These are phyloP conservation scores for Thripadectes ignobilis DNA, from an alignment of 2,797 vertebrate genomes.

Conservation along the genomic window DNA sequence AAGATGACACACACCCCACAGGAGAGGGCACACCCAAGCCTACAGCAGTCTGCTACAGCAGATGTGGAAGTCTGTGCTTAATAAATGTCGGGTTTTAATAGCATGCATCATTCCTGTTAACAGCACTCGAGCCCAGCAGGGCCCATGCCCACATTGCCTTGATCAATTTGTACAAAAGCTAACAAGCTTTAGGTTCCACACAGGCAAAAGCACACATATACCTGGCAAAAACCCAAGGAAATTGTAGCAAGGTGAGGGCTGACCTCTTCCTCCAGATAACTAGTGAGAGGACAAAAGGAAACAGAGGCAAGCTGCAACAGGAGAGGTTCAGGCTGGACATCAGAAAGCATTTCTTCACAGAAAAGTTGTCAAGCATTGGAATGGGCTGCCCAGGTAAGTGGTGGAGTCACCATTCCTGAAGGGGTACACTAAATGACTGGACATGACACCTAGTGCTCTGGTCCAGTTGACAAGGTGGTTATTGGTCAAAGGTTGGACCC, in stretches of 20 bases:
- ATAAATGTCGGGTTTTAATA: background rate
- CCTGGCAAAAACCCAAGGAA: background rate
- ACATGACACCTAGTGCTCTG: background rate
- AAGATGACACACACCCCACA: accelerated
- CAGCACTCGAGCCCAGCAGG: background rate
- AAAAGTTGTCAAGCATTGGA: background rate
- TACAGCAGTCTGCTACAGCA: background rate
- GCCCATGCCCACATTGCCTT: background rate
- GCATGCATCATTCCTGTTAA: background rate
- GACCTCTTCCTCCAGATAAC: background rate
- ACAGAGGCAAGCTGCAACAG: background rate
- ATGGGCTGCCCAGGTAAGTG: background rate
- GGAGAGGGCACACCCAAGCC: background rate
- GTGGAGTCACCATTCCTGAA: background rate
- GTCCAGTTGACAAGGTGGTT: no score
- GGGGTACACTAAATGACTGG: background rate
- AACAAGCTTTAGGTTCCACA: background rate
- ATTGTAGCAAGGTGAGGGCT: background rate
- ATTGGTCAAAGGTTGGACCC: background rate
- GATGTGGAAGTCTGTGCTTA: background rate
- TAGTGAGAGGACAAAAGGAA: background rate
- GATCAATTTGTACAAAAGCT: background rate
- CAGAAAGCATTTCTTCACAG: background rate
- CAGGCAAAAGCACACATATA: background rate
- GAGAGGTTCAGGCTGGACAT: background rate